Base-by-base conservation (phyloP, 2,888 invertebrate genomes). In the Nemotelus nigrinus region DNA sequence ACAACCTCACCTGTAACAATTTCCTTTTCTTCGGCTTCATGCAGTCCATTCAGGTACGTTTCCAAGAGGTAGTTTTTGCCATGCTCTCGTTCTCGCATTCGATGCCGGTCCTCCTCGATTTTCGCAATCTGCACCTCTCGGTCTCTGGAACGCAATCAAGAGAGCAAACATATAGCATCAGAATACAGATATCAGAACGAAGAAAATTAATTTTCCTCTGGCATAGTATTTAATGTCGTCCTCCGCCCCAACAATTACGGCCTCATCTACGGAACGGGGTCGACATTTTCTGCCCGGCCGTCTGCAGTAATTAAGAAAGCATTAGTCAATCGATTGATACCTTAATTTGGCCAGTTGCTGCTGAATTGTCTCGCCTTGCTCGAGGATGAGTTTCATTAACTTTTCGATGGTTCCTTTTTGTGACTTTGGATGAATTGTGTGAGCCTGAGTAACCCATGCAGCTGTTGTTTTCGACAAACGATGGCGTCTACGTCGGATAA, bases 1-100 rank as follows among this genome's bases (percentile, higher is more conserved):
- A 25, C 3, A 57, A 70, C 7, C 84, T 91, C 91, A 55, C 90
- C 91, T 44, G 80, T 78, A 43, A 80, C 79, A 50, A 80, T 64
- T 76, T 81, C 81, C 79, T 80, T 80, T n/a, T 80, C 86, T 78
- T 88, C 87, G n/a, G 87, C 87, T 82, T 89, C 89, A 50, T 89
- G 87, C 47, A 89, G 82, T n/a, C 89, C 89, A 81, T 89, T 89
- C 63, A 94, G 88, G 84, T 94, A 94, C 1, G 94, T 92, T 85
- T 94, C 93, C 25, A 94, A 88, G 68, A 94, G 89, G 85, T 94
- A 94, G 86, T 94, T 94, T 80, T 93, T 93, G 39, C 94, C 94
- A 83, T 93, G 91, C 83, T 93, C 92, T 80, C 92, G 90, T 86
- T 93, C 92, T 68, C 94, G 88, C 64, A 89, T 90, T 80, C 91